phyloP scores from a whole-genome alignment of 2,113 vertebrate species.

The Heterocephalus glaber region DNA sequence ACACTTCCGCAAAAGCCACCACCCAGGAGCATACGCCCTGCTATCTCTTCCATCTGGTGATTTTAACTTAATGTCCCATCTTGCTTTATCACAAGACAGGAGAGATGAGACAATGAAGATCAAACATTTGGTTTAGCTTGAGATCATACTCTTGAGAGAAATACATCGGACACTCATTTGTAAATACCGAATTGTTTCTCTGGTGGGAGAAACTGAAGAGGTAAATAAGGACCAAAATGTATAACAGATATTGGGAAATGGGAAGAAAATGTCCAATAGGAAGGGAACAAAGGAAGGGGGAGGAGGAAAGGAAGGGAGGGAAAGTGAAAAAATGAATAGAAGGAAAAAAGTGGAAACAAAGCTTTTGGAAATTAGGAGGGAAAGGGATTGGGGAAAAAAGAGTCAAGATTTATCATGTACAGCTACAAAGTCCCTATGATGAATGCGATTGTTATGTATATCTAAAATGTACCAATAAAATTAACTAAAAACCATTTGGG shows the following conservation, averaged over 20 bases:
- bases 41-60: not conserved
- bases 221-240: not conserved
- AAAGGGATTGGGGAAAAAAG: not conserved
- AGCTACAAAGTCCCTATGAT: not conserved
- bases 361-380: not conserved
- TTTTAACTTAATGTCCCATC: not conserved
- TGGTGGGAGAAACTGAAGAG: not conserved
- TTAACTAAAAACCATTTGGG: not conserved
- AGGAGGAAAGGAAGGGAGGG: not conserved
- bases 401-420: not conserved
- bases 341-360: not conserved
- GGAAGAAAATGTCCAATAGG: not conserved
- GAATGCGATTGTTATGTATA: not conserved
- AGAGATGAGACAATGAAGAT: not conserved
- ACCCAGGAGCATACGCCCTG: accelerated
- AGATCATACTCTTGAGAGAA: not conserved
- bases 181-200: not conserved
- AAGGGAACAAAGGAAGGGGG: not conserved
- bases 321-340: not conserved
- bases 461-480: not conserved
- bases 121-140: not conserved
- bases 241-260: not conserved
- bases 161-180: not conserved
- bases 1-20: not conserved
- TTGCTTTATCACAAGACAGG: not conserved